Conservation (phyloP, 2,888 invertebrate genomes). For the Athetis lepigone region DNA sequence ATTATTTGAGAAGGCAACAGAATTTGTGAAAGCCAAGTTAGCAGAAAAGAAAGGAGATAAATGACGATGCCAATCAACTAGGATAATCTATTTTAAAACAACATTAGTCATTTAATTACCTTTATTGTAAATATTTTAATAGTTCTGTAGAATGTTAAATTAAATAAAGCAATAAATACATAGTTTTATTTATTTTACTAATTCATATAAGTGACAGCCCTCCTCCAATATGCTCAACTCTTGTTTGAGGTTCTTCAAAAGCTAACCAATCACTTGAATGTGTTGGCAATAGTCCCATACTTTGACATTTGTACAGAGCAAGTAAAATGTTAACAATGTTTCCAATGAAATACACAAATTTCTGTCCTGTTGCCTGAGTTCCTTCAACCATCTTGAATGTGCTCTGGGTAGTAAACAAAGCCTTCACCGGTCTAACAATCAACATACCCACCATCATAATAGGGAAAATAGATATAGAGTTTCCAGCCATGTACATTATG, state of each 20-base stretch:
- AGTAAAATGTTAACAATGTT: conserved; percentile 97
- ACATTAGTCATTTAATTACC: conserved; percentile 57
- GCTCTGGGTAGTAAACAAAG: conserved; percentile 96
- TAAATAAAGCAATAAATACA: conserved; percentile 74
- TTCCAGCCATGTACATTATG: conserved; percentile 99
- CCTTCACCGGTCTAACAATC: conserved; percentile 98
- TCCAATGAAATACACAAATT: conserved; percentile 97
- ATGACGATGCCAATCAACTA: conserved; percentile 58
- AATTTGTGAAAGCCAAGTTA: conserved; percentile 92
- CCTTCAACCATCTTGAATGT: conserved; percentile 99
- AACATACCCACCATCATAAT: conserved; percentile 99
- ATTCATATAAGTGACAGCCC: conserved; percentile 92
- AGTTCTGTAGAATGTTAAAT: conserved; percentile 76
- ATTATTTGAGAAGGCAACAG: conserved; percentile 93
- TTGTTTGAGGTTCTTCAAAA: conserved; percentile 97
- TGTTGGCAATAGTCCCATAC: conserved; percentile 98
- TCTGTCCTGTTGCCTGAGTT: conserved; percentile 96
- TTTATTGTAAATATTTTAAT: conserved; percentile 83
- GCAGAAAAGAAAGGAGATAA: conserved; percentile 82
- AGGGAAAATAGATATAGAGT: conserved; percentile 99
- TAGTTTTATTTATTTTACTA: conserved; percentile 69
- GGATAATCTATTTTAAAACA: conserved; percentile 38
- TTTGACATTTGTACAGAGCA: conserved; percentile 99
- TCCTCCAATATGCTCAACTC: conserved; percentile 96
- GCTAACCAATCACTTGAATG: conserved; percentile 99